Conservation (phyloP, 2,888 invertebrate genomes). For the Pilophorus perplexus region DNA sequence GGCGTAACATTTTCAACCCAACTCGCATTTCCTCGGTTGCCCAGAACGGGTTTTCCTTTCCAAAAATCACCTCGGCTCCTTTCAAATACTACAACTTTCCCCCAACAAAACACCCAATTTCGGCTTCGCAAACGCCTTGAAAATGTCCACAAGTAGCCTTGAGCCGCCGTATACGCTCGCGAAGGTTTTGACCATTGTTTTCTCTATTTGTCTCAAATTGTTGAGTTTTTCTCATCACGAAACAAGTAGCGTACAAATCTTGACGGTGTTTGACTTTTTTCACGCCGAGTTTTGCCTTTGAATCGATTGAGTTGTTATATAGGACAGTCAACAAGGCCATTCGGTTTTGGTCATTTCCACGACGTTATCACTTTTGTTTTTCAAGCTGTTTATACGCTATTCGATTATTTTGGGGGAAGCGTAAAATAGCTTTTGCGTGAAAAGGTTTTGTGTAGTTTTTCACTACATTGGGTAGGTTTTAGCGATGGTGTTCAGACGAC, state of each 20-base stretch:
- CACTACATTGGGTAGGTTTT: too few species aligned
- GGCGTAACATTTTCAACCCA: slow-evolving; percentile 18
- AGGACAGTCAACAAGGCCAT: slow-evolving; percentile 33
- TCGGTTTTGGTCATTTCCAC: neutral
- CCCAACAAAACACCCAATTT: neutral
- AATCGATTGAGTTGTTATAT: slow-evolving; percentile 30
- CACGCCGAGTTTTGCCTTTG: too few species aligned
- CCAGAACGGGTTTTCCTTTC: neutral
- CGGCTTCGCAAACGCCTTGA: neutral
- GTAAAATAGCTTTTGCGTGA: too few species aligned
- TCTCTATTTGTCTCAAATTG: neutral
- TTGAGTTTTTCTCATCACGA: neutral
- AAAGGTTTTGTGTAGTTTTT: too few species aligned
- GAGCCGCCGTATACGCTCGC: too few species aligned
- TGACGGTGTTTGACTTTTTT: too few species aligned
- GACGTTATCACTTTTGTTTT: neutral
- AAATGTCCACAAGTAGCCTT: slow-evolving; percentile 33
- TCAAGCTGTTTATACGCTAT: neutral
- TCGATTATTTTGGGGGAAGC: too few species aligned
- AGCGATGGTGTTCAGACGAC: too few species aligned
- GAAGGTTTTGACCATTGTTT: too few species aligned
- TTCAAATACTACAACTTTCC: neutral
- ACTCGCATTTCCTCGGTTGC: neutral
- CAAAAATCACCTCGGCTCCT: neutral
- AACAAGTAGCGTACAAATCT: too few species aligned